Percentiles rank a stretch among this genome's conserved stretches.
Conservation (phyloP, 1,140 invertebrate genomes). For the Drosophila kanapiae region DNA sequence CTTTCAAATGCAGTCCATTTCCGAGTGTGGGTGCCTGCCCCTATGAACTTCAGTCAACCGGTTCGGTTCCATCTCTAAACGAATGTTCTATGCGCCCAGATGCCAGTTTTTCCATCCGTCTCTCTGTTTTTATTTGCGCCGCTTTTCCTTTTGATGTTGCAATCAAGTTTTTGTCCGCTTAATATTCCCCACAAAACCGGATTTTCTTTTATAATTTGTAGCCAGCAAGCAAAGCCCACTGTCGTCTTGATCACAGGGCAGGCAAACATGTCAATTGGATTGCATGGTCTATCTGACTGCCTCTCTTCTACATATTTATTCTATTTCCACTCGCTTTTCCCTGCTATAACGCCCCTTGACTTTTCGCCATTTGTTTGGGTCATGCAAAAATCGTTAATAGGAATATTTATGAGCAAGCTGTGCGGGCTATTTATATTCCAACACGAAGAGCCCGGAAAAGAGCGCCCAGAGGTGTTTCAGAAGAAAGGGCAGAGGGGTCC, state of each 20-base stretch:
- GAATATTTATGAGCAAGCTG: constrained; percentile 50
- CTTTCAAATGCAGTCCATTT: constrained; percentile 20
- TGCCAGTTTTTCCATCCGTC: constrained; percentile 26
- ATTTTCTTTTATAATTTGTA: constrained; percentile 59
- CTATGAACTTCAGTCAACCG: constrained; percentile 62
- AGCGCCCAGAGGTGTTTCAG: background rate
- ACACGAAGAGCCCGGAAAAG: constrained; percentile 30
- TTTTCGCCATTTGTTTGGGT: constrained; percentile 43
- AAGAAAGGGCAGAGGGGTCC: background rate
- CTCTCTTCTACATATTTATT: constrained; percentile 13
- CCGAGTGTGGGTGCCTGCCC: constrained; percentile 53
- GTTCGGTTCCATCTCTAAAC: constrained; percentile 31
- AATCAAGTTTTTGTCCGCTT: constrained; percentile 62
- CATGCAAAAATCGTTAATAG: constrained; percentile 60
- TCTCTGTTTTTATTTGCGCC: constrained; percentile 36
- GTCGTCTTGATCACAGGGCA: constrained; percentile 40
- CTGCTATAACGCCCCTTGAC: constrained; percentile 10
- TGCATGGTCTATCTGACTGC: constrained; percentile 18
- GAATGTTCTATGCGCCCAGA: constrained; percentile 42
- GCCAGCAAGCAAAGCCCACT: constrained; percentile 9
- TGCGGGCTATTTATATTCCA: constrained; percentile 32
- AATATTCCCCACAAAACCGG: constrained; percentile 56
- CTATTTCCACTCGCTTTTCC: constrained; percentile 20
- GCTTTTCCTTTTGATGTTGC: constrained; percentile 66
- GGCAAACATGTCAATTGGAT: constrained; percentile 54